A percentile compares a stretch with the other conserved stretches of the same genome.
Conservation (phyloP, 2,113 vertebrate genomes). For the Mesitornis unicolor region DNA sequence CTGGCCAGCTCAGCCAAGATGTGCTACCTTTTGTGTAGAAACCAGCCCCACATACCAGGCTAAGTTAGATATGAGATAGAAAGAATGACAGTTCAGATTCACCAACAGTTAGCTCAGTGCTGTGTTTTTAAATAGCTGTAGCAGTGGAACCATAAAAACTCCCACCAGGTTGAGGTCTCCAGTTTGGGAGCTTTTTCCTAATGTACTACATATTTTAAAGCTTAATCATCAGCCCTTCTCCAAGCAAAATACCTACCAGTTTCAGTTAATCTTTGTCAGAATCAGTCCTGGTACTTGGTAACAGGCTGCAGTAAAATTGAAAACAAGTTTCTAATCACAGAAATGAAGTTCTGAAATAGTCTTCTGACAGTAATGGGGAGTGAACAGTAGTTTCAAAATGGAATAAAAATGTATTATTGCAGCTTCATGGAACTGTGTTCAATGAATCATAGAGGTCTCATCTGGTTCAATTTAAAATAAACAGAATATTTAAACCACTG, state of each 20-base stretch:
- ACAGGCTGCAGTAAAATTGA: neutral
- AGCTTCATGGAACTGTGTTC: neutral
- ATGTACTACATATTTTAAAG: conserved; percentile 21
- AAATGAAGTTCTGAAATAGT: neutral
- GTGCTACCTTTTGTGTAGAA: neutral
- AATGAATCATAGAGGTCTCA: neutral
- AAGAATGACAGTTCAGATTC: neutral
- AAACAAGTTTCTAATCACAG: neutral
- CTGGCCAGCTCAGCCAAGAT: neutral
- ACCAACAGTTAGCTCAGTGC: neutral
- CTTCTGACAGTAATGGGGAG: neutral
- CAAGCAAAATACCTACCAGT: conserved; percentile 11
- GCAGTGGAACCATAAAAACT: conserved; percentile 12
- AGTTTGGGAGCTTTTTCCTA: neutral
- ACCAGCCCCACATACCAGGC: neutral
- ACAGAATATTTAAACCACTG: neutral
- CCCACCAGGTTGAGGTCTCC: neutral
- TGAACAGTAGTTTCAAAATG: neutral
- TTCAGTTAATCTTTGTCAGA: conserved; percentile 32
- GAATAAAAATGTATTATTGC: neutral
- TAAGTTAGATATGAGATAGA: neutral
- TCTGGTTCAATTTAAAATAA: neutral
- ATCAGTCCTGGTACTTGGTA: neutral
- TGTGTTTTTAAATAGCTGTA: neutral
- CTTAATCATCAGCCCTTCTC: conserved; percentile 47